Evolutionary conservation across 1,140 invertebrate genomes (phyloP), one percentile per base, ranked within the genome.

Genomic region (Cydia splendana): DNA sequence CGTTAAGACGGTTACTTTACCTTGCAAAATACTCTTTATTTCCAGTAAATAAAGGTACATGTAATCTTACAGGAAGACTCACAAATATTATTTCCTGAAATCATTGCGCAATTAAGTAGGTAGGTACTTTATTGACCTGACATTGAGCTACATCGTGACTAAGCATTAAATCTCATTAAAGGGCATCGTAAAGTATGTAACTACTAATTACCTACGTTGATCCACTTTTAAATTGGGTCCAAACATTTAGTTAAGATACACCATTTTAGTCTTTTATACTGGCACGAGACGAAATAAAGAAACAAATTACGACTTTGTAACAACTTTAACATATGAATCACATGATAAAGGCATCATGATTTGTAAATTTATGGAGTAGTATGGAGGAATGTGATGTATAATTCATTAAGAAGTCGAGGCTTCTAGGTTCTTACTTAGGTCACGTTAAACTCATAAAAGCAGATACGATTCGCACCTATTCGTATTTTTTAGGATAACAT

Each of bases 81-180:
- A 34, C 3, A 18, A 38, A 42, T 9, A 38, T 71, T 71, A 18
- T 71, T 48, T 71, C 9, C n/a, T 71, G 67, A 71, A 71, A 71
- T 71, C 67, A 38, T 71, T 71, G 67, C 34, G 67, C 67, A 45
- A 71, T 48, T 15, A 48, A 15, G 42, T 45, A 45, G 1, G 2
- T 45, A 45, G 10, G 42, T 45, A 45, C 38, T 2, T 9, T 69
- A 42, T 20, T 20, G 30, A 20, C 67, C n/a, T 38, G 28, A 18
- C 65, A n/a, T 69, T 28, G 13, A 34, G 15, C 30, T 38, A 71
- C 30, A 71, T 71, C 6, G 28, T 10, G 5, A 71, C 67, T 71
- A 71, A 71, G 42, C 30, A 38, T 12, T 42, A 71, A 34, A 67
- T 34, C 28, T 34, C 65, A 67, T 42, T 42, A 42, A 71, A 24